Evolutionary conservation across 2,797 vertebrate genomes (phyloP).

Genomic region (Meda fulgida): DNA sequence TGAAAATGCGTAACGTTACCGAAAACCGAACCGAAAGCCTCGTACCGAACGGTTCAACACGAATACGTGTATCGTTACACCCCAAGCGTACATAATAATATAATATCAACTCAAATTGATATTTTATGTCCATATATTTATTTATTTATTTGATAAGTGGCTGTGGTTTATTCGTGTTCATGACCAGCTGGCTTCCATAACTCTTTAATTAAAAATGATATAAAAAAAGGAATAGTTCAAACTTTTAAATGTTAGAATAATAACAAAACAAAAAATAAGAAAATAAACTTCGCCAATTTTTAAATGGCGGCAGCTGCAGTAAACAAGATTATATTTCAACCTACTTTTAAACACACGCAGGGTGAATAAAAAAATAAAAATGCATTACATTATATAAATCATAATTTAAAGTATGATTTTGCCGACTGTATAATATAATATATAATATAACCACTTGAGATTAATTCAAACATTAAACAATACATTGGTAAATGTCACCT

Average conservation of each 20-base stretch:
- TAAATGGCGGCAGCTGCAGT: background rate
- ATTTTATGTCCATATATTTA: background rate
- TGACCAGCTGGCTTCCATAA: background rate
- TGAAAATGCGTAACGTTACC: too few species aligned
- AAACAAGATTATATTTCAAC: background rate
- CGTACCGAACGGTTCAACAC: too few species aligned
- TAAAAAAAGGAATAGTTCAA: background rate
- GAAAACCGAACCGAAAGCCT: too few species aligned
- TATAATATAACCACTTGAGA: background rate
- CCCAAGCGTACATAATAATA: background rate
- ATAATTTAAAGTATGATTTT: background rate
- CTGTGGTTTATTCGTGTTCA: background rate
- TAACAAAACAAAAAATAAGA: background rate
- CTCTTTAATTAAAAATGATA: background rate
- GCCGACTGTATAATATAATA: background rate
- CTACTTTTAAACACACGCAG: background rate
- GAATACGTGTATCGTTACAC: too few species aligned
- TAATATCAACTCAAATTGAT: background rate
- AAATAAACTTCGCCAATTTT: background rate
- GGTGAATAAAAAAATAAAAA: background rate
- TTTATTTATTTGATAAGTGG: background rate
- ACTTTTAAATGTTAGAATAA: background rate
- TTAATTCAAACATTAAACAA: background rate
- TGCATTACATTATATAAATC: too few species aligned
- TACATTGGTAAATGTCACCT: slow-evolving; percentile 3